Base-by-base conservation (phyloP, 1,140 invertebrate species). In the Sesamia nonagrioides region DNA sequence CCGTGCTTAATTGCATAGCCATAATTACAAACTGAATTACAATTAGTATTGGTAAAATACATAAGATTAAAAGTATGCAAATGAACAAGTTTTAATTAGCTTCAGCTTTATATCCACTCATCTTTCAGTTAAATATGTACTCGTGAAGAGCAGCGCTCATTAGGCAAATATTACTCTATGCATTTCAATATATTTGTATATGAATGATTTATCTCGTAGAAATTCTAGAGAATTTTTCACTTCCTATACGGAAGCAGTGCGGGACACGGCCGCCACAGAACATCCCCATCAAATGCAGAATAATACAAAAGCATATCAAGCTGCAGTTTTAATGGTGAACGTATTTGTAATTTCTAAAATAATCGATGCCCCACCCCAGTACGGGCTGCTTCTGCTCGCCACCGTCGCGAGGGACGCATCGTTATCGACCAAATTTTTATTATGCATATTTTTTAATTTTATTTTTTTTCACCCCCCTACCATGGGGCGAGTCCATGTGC, bases 381-480 rank as follows among this genome's bases (percentile, higher is more conserved):
- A 90, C 91, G 89, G 92, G 86, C 84, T 74, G 77, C 86, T 86
- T 80, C 85, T 88, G 86, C 82, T 78, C 83, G 76, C 45, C 54
- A 27, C 58, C 72, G 63, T 83, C 82, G 83, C 84, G 82, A 80
- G 87, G 89, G 90, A 84, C 69, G 69, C 77, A 82, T 75, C 89
- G 83, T 88, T 89, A 90, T 91, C 89, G 91, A 88, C 90, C 90
- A 78, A 91, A 93, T 93, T 93, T 93, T 94, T 92, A 94, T 92
- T 93, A 92, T 94, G 92, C 92, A 94, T 94, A 93, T 94, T 93
- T 80, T 93, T 93, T 91, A 94, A 92, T 92, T 94, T 92, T 91
- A 92, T 91, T 91, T 93, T 91, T 88, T 86, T 82, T 85, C 86
- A 33, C 82, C 88, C 91, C 88, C 83, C 78, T 77, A 82, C 79